phyloP scores from a whole-genome alignment of 2,113 vertebrate species.

The Macquaria australasica region DNA sequence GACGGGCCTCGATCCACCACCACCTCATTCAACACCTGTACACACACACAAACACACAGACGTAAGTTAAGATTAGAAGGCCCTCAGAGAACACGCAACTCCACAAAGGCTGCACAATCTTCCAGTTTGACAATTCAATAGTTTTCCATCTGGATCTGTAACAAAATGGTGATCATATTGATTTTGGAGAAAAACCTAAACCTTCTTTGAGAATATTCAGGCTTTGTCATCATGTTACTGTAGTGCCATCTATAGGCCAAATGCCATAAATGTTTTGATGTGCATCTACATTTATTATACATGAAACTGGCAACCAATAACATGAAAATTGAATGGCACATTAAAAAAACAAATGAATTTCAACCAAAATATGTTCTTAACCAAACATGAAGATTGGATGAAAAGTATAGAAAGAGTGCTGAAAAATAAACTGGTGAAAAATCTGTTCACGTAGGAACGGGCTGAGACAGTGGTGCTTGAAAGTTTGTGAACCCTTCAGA shows the following conservation, averaged over 20 bases:
- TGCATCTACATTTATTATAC: not conserved
- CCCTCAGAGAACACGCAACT: not conserved
- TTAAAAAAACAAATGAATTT: not conserved
- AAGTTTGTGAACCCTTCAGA: no score
- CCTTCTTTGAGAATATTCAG: not conserved
- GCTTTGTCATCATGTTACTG: not conserved
- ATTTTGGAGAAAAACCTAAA: not conserved
- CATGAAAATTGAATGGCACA: not conserved
- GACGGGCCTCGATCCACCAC: conserved; percentile 88
- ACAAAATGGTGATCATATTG: not conserved
- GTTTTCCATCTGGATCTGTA: not conserved
- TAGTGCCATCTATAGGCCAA: conserved; percentile 43
- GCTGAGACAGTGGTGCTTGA: no score
- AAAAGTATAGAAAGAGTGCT: not conserved
- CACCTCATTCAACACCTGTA: conserved; percentile 87
- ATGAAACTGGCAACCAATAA: not conserved
- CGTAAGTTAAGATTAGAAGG: not conserved
- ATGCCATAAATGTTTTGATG: not conserved
- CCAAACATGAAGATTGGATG: not conserved
- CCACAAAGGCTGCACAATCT: not conserved
- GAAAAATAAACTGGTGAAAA: not conserved
- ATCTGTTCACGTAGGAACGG: not conserved
- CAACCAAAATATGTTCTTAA: not conserved
- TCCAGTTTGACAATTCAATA: not conserved
- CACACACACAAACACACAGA: not conserved